Base-by-base conservation (phyloP, 2,888 invertebrate species). In the Athetis lepigone region DNA sequence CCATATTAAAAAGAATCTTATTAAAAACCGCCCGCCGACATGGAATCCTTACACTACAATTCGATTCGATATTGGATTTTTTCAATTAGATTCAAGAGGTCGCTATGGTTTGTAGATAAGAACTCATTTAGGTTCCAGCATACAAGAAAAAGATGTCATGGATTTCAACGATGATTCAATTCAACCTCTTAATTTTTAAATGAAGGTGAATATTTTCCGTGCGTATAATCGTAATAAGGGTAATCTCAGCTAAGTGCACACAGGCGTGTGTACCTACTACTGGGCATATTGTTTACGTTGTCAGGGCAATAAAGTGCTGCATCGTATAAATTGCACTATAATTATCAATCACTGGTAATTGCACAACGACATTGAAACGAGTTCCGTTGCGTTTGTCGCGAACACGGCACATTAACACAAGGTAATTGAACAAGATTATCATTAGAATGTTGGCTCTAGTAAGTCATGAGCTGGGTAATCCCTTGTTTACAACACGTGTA, bases 261-360 rank as follows among this genome's bases (percentile, higher is more conserved):
- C 18, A 42, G 21, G n/a, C 19, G 29, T 23, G 42, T 49, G 33
- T n/a, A 36, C 23, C 19, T 43, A 27, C 23, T 37, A 54, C 42
- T 46, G 29, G 27, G 11, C 25, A 55, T 61, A 58, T 61, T 64
- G 47, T 75, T 60, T 42, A 75, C n/a, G 42, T 56, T 47, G 56
- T 71, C 43, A 57, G 37, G 45, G 57, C 45, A 59, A 49, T 78
- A 60, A 59, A 72, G 57, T 70, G 29, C 46, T 58, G 37, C 39
- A 45, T 69, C 49, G 46, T 49, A 65, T 77, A 74, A 76, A 69
- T 70, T 65, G 56, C 74, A 64, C 47, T 2, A 59, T 55, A 74
- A 77, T 74, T 79, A 75, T 66, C 47, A 70, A 58, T 58, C 36
- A 58, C 42, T 18, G 33, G 52, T 75, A 68, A 77, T 75, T 65